These are phyloP conservation scores for Ptychobarbus kaznakovi DNA, from an alignment of 2,797 vertebrate species.

Conservation along the genomic window DNA sequence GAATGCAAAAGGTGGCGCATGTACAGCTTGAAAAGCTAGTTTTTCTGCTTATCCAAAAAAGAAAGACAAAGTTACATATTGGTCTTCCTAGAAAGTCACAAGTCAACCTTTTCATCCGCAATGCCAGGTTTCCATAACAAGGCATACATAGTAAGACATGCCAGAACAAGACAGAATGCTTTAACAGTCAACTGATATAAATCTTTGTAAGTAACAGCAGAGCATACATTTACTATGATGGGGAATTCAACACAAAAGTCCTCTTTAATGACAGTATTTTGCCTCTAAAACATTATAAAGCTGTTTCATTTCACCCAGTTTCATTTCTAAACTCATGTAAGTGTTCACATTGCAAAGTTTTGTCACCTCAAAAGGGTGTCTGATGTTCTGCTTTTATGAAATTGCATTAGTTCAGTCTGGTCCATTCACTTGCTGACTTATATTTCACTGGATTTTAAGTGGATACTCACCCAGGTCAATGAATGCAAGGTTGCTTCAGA, in stretches of 20 bases:
- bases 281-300: neutral
- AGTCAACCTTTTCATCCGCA: neutral
- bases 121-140: neutral
- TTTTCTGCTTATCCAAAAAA: neutral
- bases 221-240: neutral
- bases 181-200: neutral
- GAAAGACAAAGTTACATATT: neutral
- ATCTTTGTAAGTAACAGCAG: neutral
- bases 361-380: neutral
- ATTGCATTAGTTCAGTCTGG: neutral
- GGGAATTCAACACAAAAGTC: neutral
- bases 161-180: neutral
- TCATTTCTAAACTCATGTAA: neutral
- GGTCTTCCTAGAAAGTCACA: neutral
- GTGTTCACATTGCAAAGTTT: neutral
- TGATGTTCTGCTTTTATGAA: neutral
- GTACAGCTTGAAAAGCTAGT: neutral
- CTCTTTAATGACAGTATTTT: neutral
- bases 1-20: neutral
- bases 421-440: neutral
- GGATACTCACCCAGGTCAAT: neutral
- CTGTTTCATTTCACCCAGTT: neutral
- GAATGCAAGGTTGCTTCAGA: neutral
- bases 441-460: constrained; percentile 17
- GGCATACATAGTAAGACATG: neutral